phyloP scores from a whole-genome alignment of 2,113 vertebrate genomes.

The Sturnus vulgaris region DNA sequence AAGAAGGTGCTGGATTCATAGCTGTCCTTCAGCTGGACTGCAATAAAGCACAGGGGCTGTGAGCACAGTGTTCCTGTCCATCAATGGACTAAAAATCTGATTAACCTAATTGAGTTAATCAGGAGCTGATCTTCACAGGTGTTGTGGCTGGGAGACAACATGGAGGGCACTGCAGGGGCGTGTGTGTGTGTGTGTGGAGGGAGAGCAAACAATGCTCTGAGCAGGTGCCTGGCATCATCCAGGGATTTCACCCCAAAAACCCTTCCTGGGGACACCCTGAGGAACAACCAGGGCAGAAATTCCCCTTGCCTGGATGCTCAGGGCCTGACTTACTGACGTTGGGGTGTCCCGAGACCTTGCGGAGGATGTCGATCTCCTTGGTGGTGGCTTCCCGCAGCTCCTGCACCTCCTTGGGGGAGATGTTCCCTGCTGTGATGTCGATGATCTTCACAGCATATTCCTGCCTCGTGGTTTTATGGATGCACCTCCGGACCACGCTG shows the following conservation, averaged over 20 bases:
- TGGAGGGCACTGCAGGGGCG: background rate
- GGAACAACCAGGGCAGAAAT: background rate
- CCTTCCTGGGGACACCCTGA: background rate
- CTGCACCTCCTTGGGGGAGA: conserved; percentile 79
- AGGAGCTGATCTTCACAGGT: background rate
- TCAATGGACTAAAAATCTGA: background rate
- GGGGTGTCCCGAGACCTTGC: conserved; percentile 85
- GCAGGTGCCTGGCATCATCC: fast-evolving
- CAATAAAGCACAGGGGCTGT: conserved; percentile 51
- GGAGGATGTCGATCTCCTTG: conserved; percentile 95
- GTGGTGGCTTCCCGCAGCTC: conserved; percentile 86
- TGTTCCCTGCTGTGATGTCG: conserved; percentile 89
- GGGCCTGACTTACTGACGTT: conserved; percentile 87
- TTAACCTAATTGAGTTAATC: background rate
- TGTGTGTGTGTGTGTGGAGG: fast-evolving
- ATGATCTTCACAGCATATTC: conserved; percentile 96
- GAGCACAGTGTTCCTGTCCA: background rate
- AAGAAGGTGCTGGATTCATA: conserved; percentile 93
- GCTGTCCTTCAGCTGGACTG: conserved; percentile 96
- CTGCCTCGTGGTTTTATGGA: conserved; percentile 81
- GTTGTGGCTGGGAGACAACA: background rate
- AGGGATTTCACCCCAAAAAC: background rate
- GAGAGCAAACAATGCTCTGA: background rate
- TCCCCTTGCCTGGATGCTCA: background rate
- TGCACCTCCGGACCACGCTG: conserved; percentile 91